Conservation (phyloP, 2,888 invertebrate species). For the Elaeidobius kamerunicus region DNA sequence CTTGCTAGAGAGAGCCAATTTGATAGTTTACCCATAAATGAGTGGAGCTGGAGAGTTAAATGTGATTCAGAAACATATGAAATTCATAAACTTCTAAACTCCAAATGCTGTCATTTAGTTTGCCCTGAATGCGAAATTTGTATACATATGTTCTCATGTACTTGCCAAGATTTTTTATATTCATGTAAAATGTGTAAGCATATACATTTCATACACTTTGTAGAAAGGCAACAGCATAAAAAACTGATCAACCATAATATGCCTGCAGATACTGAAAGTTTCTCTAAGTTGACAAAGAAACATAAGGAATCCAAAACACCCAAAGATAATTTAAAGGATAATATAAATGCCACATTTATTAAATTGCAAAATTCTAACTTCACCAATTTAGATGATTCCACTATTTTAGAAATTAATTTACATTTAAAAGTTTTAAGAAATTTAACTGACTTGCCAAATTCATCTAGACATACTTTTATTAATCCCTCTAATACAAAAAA, state of each 20-base stretch:
- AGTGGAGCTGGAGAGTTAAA: slow-evolving; percentile 1
- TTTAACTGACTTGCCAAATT: slow-evolving; percentile 3
- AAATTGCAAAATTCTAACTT: slow-evolving; percentile 5
- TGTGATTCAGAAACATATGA: background rate
- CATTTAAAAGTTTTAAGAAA: slow-evolving; percentile 7
- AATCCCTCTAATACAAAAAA: background rate
- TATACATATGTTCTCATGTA: slow-evolving; percentile 11
- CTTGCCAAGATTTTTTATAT: slow-evolving; percentile 2
- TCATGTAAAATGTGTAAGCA: slow-evolving; percentile 8
- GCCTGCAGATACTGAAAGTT: background rate
- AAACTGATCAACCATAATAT: background rate
- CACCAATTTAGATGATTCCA: slow-evolving; percentile 4
- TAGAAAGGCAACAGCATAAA: background rate
- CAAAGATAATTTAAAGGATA: slow-evolving; percentile 4
- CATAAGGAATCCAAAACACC: background rate
- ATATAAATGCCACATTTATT: slow-evolving; percentile 6
- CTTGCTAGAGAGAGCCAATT: slow-evolving; percentile 1
- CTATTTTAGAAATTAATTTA: slow-evolving; percentile 2
- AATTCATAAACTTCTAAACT: background rate
- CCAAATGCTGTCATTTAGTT: slow-evolving; percentile 2
- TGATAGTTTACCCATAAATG: background rate
- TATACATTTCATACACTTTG: slow-evolving; percentile 5
- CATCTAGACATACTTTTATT: background rate
- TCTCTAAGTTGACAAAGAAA: background rate
- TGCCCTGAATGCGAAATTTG: slow-evolving; percentile 2